These are phyloP conservation scores for Agrochola macilenta DNA, from an alignment of 2,888 invertebrate species.

Conservation along the genomic window DNA sequence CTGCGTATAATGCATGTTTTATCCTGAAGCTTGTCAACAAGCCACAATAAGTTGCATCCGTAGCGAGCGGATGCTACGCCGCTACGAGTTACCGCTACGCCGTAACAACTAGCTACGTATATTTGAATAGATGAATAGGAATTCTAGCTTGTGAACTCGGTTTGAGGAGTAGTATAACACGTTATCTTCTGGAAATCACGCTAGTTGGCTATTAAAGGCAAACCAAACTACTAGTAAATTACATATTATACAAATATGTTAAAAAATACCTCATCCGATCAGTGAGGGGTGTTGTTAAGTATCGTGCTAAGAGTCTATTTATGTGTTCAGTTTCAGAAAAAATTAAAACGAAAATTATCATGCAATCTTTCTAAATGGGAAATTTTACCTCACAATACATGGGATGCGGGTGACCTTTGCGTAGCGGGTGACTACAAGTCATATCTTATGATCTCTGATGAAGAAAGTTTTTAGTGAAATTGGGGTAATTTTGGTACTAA, in stretches of 20 bases:
- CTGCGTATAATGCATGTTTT: slow-evolving; percentile 16
- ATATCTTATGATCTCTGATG: too few species aligned
- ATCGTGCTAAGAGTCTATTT: too few species aligned
- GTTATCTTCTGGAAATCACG: background rate
- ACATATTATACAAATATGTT: background rate
- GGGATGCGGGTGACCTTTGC: too few species aligned
- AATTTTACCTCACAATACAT: too few species aligned
- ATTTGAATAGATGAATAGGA: slow-evolving; percentile 6
- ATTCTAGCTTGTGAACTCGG: background rate
- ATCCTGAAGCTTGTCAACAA: slow-evolving; percentile 27
- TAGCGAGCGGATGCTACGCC: slow-evolving; percentile 32
- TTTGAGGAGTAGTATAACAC: background rate
- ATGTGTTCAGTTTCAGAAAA: too few species aligned
- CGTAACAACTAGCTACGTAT: slow-evolving; percentile 42
- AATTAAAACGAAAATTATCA: too few species aligned
- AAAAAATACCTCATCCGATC: too few species aligned
- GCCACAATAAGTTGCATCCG: background rate
- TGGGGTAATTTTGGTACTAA: too few species aligned
- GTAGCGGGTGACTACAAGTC: too few species aligned
- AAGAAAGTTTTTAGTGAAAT: too few species aligned
- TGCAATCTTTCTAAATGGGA: too few species aligned
- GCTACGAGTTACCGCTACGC: slow-evolving; percentile 43
- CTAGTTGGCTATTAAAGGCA: background rate
- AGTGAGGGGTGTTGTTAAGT: too few species aligned
- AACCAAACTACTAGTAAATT: background rate